Conservation (phyloP, 2,888 invertebrate genomes). For the Lasius fuliginosus region DNA sequence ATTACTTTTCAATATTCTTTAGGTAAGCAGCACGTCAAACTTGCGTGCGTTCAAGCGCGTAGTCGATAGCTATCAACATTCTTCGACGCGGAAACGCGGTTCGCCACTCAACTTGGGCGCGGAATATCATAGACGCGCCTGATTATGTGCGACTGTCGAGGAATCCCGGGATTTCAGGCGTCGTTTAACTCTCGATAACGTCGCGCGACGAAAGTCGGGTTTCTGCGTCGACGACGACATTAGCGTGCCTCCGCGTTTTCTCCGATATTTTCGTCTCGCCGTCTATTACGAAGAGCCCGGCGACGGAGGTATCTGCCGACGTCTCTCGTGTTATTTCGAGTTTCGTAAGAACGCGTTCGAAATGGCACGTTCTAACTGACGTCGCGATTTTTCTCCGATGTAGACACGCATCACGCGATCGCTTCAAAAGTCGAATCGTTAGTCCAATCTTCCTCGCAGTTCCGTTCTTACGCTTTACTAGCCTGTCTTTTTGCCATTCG, state of each 20-base stretch:
- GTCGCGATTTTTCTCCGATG: slow-evolving; percentile 37
- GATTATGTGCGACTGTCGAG: slow-evolving; percentile 68
- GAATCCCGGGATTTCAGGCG: slow-evolving; percentile 65
- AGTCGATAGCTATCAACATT: slow-evolving; percentile 68
- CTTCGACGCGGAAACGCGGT: slow-evolving; percentile 67
- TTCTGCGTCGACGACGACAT: slow-evolving; percentile 66
- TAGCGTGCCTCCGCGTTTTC: slow-evolving; percentile 63
- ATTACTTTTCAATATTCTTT: slow-evolving; percentile 16
- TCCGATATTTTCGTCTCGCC: slow-evolving; percentile 61
- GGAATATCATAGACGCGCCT: slow-evolving; percentile 59
- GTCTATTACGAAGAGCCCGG: slow-evolving; percentile 60
- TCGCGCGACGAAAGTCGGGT: slow-evolving; percentile 63
- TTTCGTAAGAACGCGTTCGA: slow-evolving; percentile 48
- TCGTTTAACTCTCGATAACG: slow-evolving; percentile 69
- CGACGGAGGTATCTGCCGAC: slow-evolving; percentile 37
- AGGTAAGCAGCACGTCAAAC: slow-evolving; percentile 22
- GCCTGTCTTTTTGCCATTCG: not conserved
- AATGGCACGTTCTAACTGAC: not conserved
- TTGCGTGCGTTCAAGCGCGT: slow-evolving; percentile 37
- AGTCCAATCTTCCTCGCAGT: not conserved
- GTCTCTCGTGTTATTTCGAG: slow-evolving; percentile 59
- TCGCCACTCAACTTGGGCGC: slow-evolving; percentile 54
- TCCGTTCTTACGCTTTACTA: not conserved
- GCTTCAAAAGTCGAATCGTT: not conserved
- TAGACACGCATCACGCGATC: not conserved